These are phyloP conservation scores for Colaptes auratus DNA, from an alignment of 2,113 vertebrate genomes.

Conservation along the genomic window DNA sequence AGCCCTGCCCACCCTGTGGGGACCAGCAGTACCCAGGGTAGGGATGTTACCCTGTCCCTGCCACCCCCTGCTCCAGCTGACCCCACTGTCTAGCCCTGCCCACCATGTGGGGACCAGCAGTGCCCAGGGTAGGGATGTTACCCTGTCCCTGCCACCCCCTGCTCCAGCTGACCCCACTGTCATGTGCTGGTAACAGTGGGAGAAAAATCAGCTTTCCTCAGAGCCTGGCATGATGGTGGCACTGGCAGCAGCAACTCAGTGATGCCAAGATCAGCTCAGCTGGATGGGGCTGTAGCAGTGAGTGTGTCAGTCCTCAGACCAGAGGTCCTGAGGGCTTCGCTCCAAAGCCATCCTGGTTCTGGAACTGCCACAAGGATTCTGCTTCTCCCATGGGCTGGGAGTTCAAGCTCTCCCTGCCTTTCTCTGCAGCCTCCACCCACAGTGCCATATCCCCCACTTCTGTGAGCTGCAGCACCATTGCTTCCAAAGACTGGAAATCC, in stretches of 20 bases:
- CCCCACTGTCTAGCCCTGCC: too few relatives aligned
- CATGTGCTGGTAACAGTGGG: fast-evolving
- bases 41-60: too few relatives aligned
- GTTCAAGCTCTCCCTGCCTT: not conserved
- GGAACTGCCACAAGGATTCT: fast-evolving
- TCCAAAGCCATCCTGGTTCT: fast-evolving
- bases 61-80: too few relatives aligned
- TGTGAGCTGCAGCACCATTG: not conserved
- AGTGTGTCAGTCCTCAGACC: fast-evolving
- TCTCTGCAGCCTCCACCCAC: not conserved
- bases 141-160: too few relatives aligned
- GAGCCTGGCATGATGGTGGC: fast-evolving
- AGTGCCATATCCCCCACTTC: fast-evolving
- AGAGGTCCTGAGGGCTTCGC: fast-evolving
- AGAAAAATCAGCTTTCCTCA: not conserved
- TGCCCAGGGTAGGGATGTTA: too few relatives aligned
- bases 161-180: too few relatives aligned
- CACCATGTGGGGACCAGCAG: too few relatives aligned
- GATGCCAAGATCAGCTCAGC: not conserved
- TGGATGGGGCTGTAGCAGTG: fast-evolving
- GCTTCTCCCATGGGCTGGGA: not conserved
- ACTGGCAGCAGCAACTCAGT: fast-evolving
- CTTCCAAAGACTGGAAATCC: not conserved
- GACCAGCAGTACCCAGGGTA: too few relatives aligned
- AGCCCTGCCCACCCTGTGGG: too few relatives aligned